Conservation (phyloP, 2,113 vertebrate species). For the Patagioenas fasciata region DNA sequence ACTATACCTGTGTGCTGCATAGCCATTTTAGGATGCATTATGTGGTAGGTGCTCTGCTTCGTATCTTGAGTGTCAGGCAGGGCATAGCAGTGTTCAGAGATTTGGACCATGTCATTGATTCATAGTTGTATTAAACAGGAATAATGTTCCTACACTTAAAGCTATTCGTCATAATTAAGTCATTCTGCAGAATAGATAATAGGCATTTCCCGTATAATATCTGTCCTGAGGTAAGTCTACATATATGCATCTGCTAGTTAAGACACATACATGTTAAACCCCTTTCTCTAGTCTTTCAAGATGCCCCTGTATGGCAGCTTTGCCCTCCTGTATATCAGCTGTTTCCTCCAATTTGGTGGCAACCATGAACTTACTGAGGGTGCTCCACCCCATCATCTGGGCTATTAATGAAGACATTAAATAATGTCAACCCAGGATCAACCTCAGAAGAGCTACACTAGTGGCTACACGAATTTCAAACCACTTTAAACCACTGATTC, state of each 20-base stretch:
- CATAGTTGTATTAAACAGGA: background rate
- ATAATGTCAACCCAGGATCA: background rate
- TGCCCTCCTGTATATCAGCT: background rate
- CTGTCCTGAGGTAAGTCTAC: background rate
- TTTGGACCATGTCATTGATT: background rate
- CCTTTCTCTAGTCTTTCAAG: background rate
- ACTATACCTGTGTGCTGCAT: background rate
- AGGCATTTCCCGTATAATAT: background rate
- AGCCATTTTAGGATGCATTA: background rate
- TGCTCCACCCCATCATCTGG: background rate
- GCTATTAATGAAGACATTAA: background rate
- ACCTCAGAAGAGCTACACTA: background rate
- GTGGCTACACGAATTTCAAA: background rate
- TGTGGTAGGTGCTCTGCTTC: background rate
- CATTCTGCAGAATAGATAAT: background rate
- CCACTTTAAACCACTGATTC: background rate
- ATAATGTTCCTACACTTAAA: background rate
- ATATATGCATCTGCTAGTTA: background rate
- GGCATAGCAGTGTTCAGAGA: background rate
- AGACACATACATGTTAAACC: background rate
- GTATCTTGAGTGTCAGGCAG: background rate
- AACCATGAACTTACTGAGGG: background rate
- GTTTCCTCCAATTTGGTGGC: background rate
- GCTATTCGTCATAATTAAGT: slow-evolving; percentile 16
- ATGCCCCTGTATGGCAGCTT: background rate